Percentiles rank a stretch among this genome's conserved stretches.
These are phyloP conservation scores for Myocastor coypus DNA, from an alignment of 2,113 vertebrate species.

Conservation along the genomic window DNA sequence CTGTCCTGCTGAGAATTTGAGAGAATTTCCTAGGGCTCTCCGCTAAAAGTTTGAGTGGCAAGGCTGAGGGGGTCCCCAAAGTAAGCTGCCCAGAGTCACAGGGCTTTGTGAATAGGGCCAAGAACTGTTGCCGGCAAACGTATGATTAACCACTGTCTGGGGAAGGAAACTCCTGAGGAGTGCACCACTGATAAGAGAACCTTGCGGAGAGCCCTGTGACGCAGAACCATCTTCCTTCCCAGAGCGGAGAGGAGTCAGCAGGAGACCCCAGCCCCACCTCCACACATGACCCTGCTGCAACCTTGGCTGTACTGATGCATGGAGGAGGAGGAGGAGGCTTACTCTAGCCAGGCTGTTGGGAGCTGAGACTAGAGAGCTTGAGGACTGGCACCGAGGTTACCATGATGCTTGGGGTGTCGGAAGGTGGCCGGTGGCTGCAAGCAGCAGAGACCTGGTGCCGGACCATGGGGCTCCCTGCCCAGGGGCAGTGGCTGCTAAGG, in stretches of 20 bases:
- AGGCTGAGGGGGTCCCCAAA: not conserved
- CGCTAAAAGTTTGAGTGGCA: not conserved
- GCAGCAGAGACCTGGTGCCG: not conserved
- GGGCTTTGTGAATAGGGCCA: not conserved
- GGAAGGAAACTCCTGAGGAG: not conserved
- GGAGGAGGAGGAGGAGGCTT: not conserved
- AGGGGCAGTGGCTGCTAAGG: not conserved
- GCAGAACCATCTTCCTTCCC: not conserved
- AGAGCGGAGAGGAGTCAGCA: not conserved
- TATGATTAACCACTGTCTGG: not conserved
- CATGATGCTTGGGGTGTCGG: not conserved
- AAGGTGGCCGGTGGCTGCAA: not conserved
- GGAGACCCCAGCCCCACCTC: not conserved
- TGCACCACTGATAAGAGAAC: not conserved
- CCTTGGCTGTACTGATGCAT: too few relatives aligned
- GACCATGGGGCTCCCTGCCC: not conserved
- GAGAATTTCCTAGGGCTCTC: not conserved
- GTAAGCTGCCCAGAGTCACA: not conserved
- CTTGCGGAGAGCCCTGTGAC: not conserved
- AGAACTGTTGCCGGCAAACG: not conserved
- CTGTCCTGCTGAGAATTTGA: not conserved
- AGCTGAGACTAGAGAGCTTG: not conserved
- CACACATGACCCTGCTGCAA: not conserved
- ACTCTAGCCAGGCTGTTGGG: not conserved
- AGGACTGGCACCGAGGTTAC: not conserved